These are phyloP conservation scores for Tokudaia muenninki DNA, from an alignment of 2,797 vertebrate species.

Conservation along the genomic window DNA sequence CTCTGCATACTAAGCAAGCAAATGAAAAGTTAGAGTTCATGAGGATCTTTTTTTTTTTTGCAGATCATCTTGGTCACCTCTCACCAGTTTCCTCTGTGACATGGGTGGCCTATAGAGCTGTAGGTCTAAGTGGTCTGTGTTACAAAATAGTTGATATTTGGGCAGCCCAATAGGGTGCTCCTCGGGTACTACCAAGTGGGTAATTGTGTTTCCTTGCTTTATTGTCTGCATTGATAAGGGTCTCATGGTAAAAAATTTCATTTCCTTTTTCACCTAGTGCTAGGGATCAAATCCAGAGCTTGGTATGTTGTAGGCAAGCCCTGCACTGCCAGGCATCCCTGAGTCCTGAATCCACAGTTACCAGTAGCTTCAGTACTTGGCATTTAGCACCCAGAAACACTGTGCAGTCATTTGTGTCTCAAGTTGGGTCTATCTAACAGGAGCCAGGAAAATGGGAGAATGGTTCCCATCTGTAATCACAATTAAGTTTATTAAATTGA, in stretches of 20 bases:
- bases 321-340: too few species aligned
- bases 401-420: not conserved
- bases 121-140: not conserved
- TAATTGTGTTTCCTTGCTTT: not conserved
- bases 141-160: conserved; percentile 37
- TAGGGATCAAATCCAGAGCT: not conserved
- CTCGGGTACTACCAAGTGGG: not conserved
- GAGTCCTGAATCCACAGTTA: not conserved
- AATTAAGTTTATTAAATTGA: conserved; percentile 26
- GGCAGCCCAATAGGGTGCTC: not conserved
- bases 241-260: not conserved
- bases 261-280: not conserved
- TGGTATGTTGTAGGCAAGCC: not conserved
- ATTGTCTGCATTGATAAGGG: not conserved
- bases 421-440: conserved; percentile 33
- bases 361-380: not conserved
- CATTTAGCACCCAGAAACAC: not conserved
- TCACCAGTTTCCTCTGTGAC: not conserved
- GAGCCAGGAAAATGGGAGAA: conserved; percentile 50
- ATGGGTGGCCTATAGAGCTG: not conserved
- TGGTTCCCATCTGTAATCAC: conserved; percentile 3
- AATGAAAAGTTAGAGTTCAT: conserved; percentile 24
- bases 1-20: conserved; percentile 25
- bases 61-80: not conserved
- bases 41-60: not conserved